Evolutionary conservation across 2,113 vertebrate species (phyloP).

Genomic region (Corapipo altera): DNA sequence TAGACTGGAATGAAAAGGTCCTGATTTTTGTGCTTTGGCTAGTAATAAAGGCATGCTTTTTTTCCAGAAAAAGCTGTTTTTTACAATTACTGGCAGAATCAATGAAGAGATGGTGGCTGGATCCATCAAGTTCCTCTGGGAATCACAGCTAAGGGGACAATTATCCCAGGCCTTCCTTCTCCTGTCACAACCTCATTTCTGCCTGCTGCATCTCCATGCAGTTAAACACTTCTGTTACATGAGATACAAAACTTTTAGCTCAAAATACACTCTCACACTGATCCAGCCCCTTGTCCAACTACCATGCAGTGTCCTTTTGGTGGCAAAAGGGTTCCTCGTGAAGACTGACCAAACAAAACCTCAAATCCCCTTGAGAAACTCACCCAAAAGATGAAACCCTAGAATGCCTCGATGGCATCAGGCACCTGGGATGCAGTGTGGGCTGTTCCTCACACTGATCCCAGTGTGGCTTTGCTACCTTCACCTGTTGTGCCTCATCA

Average conservation of each 20-base stretch:
- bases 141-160: not conserved
- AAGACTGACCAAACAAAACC: not conserved
- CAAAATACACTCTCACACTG: not conserved
- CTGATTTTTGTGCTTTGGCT: not conserved
- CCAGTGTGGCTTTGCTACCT: not conserved
- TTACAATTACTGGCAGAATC: not conserved
- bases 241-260: not conserved
- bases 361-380: not conserved
- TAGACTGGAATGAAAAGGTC: not conserved
- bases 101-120: not conserved
- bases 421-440: not conserved
- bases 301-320: rapidly evolving
- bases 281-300: not conserved
- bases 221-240: not conserved
- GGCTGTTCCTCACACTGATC: not conserved
- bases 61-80: not conserved
- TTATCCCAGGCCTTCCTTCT: not conserved
- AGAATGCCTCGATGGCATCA: not conserved
- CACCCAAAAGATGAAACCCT: not conserved
- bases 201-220: not conserved
- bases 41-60: not conserved
- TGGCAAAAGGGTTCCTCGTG: not conserved
- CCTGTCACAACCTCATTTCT: not conserved
- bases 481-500: not conserved
- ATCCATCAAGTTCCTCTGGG: not conserved